phyloP scores from a whole-genome alignment of 2,797 vertebrate genomes.

The Huso huso region DNA sequence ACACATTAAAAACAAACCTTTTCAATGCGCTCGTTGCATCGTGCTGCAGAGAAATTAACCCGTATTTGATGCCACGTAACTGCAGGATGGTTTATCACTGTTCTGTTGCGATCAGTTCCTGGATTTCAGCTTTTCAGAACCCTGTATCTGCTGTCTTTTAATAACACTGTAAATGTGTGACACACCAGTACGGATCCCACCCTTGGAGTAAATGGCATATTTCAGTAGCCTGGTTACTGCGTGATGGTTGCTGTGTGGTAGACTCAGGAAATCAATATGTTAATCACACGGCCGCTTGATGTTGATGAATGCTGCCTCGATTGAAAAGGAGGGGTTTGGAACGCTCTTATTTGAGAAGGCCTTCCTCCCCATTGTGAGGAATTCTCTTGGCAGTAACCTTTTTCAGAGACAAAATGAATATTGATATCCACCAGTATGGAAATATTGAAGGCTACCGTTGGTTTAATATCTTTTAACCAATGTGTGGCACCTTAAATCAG shows the following conservation, averaged over 20 bases:
- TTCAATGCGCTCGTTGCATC: too few species aligned
- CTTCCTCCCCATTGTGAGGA: too few species aligned
- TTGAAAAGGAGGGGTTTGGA: background rate
- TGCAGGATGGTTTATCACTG: too few species aligned
- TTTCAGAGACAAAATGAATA: too few species aligned
- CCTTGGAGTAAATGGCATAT: conserved; percentile 44
- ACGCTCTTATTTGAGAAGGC: background rate
- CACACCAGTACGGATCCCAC: background rate
- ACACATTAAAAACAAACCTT: too few species aligned
- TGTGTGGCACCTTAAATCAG: too few species aligned
- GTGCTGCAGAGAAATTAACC: too few species aligned
- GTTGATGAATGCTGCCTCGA: conserved; percentile 65
- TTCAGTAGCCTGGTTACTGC: conserved; percentile 67
- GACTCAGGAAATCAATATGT: conserved; percentile 58
- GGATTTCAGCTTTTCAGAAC: background rate
- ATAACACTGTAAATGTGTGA: conserved; percentile 3
- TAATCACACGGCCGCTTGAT: conserved; percentile 50
- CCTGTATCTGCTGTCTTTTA: background rate
- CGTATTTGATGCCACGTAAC: too few species aligned
- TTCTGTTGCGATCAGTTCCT: background rate
- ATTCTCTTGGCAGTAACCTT: too few species aligned
- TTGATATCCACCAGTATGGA: too few species aligned
- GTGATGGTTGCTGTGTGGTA: conserved; percentile 49
- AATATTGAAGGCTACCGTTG: too few species aligned
- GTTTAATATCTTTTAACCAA: too few species aligned